Conservation (phyloP, 2,113 vertebrate species). For the Pycnonotus jocosus region DNA sequence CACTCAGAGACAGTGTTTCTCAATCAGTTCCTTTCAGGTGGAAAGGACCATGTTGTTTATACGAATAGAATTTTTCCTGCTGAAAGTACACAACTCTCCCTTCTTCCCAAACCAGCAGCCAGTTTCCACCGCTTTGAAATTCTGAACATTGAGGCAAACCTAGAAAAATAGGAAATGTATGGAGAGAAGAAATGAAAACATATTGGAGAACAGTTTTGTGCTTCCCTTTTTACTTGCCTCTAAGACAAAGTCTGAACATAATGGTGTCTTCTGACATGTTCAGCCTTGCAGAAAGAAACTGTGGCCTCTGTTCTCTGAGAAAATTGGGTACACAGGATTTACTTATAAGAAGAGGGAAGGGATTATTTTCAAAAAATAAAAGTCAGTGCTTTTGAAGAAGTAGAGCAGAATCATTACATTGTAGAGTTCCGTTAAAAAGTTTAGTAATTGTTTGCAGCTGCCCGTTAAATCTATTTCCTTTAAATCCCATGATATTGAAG, state of each 20-base stretch:
- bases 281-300: neutral
- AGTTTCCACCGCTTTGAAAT: constrained; percentile 23
- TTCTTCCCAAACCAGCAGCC: neutral
- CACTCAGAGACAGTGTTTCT: neutral
- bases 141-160: neutral
- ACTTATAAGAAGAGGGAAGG: neutral
- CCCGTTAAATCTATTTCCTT: constrained; percentile 53
- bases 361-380: neutral
- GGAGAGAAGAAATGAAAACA: constrained; percentile 6
- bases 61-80: neutral
- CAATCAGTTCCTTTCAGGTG: constrained; percentile 7
- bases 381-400: neutral
- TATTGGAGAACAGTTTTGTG: neutral
- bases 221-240: neutral
- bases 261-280: neutral
- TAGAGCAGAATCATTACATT: constrained; percentile 47
- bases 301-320: neutral
- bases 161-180: neutral
- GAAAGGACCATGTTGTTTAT: neutral
- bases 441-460: constrained; percentile 72
- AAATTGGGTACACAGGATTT: neutral
- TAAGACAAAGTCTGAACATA: neutral
- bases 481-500: constrained; percentile 40
- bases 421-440: constrained; percentile 36
- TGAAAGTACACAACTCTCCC: neutral